Evolutionary conservation across 1,140 invertebrate species (phyloP).

Genomic region (Drosophila fuyamai): DNA sequence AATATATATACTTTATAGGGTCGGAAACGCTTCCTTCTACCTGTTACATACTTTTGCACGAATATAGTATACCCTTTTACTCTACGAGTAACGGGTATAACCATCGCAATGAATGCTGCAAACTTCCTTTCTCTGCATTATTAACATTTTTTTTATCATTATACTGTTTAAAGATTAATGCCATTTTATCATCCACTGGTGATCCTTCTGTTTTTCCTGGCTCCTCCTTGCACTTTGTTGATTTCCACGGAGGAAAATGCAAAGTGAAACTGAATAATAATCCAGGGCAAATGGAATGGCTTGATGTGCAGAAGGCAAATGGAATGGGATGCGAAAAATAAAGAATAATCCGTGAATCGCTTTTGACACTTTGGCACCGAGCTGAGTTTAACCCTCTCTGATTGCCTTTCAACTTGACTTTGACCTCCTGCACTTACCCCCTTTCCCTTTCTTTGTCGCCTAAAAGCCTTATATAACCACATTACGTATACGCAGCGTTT

Average conservation of each 20-base stretch:
- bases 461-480: constrained; percentile 68
- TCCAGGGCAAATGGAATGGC: constrained; percentile 38
- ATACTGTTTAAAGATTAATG: constrained; percentile 9
- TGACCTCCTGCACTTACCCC: background rate
- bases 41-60: too few relatives aligned
- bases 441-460: background rate
- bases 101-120: too few relatives aligned
- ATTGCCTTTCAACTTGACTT: constrained; percentile 21
- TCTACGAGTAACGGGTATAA: too few relatives aligned
- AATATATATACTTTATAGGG: too few relatives aligned
- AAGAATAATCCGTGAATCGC: background rate
- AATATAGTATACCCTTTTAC: too few relatives aligned
- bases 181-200: constrained; percentile 21
- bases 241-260: constrained; percentile 11
- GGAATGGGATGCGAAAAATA: background rate
- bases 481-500: constrained; percentile 63
- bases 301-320: constrained; percentile 3
- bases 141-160: constrained; percentile 5
- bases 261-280: constrained; percentile 22
- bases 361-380: constrained; percentile 37
- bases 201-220: constrained; percentile 7
- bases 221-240: constrained; percentile 16
- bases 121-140: background rate
- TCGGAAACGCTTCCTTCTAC: too few relatives aligned
- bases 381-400: background rate